phyloP scores from a whole-genome alignment of 2,888 invertebrate species.

The Tryphoninae sp. region DNA sequence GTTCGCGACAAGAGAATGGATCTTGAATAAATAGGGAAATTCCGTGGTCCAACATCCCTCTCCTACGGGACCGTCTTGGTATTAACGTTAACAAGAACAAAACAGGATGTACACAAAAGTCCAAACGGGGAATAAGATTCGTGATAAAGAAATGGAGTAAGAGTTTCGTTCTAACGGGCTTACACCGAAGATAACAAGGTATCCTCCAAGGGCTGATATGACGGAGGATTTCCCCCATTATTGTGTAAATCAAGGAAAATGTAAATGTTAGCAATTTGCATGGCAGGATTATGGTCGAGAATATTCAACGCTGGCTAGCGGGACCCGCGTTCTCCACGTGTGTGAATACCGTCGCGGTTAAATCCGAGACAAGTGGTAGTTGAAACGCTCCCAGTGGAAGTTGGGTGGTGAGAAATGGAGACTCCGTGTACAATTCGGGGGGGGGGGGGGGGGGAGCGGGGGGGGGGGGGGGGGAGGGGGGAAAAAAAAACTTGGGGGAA shows the following conservation, averaged over 20 bases:
- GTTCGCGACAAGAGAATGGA: no score
- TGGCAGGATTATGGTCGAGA: slow-evolving; percentile 67
- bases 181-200: slow-evolving; percentile 64
- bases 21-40: not conserved
- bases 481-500: slow-evolving; percentile 47
- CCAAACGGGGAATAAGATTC: slow-evolving; percentile 21
- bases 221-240: slow-evolving; percentile 62
- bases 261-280: slow-evolving; percentile 74
- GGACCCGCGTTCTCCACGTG: slow-evolving; percentile 18
- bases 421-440: not conserved
- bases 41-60: not conserved
- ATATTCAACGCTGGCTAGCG: slow-evolving; percentile 67
- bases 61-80: not conserved
- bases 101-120: slow-evolving; percentile 38
- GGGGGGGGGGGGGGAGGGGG: no score
- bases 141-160: slow-evolving; percentile 46
- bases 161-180: slow-evolving; percentile 61
- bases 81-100: slow-evolving; percentile 28
- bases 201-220: slow-evolving; percentile 16
- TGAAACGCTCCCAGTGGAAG: slow-evolving; percentile 4
- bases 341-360: slow-evolving; percentile 26
- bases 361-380: slow-evolving; percentile 20
- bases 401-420: slow-evolving; percentile 13
- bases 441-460: no score
- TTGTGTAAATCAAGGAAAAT: slow-evolving; percentile 74